Conservation (phyloP, 2,888 invertebrate genomes). For the Heliothis peltigera region DNA sequence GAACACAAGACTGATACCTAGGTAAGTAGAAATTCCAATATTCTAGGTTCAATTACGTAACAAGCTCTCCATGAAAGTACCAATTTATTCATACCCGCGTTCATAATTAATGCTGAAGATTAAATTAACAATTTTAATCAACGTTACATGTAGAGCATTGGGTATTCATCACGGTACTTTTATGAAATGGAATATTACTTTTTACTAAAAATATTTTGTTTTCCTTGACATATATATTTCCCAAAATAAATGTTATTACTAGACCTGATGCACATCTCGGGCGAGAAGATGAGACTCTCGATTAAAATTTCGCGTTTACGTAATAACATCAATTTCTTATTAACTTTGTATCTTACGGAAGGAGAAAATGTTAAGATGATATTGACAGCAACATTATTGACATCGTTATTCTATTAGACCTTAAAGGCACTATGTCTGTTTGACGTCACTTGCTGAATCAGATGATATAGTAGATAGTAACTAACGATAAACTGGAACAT, state of each 20-base stretch:
- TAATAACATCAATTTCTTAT: conserved; percentile 51
- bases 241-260: conserved; percentile 31
- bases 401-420: conserved; percentile 11
- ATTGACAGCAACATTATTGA: background rate
- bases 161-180: background rate
- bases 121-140: conserved; percentile 17
- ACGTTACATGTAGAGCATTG: background rate
- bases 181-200: conserved; percentile 27
- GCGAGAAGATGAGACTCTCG: conserved; percentile 5
- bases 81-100: background rate
- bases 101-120: conserved; percentile 15
- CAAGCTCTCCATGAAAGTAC: background rate
- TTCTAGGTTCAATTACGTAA: background rate
- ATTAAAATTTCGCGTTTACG: conserved; percentile 25
- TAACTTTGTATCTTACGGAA: conserved; percentile 29
- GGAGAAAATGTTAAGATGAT: conserved; percentile 17
- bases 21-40: background rate
- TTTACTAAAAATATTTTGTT: conserved; percentile 7
- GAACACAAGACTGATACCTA: background rate
- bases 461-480: background rate
- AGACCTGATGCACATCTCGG: conserved; percentile 12
- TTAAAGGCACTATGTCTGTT: background rate
- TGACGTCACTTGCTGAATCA: background rate
- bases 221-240: background rate
- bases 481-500: conserved; percentile 5